Evolutionary conservation across 2,113 vertebrate species (phyloP).

Genomic region (Actenoides lindsayi): DNA sequence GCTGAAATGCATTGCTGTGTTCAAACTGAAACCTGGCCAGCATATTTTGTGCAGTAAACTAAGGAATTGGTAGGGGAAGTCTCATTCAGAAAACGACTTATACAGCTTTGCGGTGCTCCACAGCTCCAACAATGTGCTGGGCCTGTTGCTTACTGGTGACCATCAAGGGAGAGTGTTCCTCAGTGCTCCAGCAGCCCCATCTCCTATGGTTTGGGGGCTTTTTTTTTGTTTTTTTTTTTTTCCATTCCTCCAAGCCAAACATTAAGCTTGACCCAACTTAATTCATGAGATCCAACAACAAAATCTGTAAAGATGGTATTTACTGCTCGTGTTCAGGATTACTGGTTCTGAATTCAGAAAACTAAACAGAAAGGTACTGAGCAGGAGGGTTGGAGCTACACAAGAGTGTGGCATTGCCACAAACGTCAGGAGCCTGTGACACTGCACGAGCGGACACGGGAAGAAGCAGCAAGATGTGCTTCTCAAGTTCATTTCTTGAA

Average conservation of each 20-base stretch:
- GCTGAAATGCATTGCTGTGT: background rate
- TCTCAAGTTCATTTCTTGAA: background rate
- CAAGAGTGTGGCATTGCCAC: background rate
- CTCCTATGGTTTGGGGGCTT: background rate
- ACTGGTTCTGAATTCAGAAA: background rate
- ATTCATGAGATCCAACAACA: background rate
- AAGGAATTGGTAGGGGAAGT: background rate
- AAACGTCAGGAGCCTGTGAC: background rate
- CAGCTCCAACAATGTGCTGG: fast-evolving
- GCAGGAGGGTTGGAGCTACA: fast-evolving
- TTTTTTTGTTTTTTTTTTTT: background rate
- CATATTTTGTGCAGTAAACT: background rate
- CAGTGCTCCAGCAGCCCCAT: background rate
- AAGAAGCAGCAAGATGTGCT: background rate
- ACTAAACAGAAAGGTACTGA: background rate
- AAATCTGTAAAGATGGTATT: background rate
- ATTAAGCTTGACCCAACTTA: background rate
- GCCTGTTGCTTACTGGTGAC: fast-evolving
- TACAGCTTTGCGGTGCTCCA: background rate
- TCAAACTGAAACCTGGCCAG: background rate
- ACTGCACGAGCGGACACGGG: fast-evolving
- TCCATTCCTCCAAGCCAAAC: background rate
- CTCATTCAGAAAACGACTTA: background rate
- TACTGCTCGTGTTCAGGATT: fast-evolving
- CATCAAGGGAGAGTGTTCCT: background rate